Conservation (phyloP, 92 coral and sea anemone species). For the Siderastrea radians region DNA sequence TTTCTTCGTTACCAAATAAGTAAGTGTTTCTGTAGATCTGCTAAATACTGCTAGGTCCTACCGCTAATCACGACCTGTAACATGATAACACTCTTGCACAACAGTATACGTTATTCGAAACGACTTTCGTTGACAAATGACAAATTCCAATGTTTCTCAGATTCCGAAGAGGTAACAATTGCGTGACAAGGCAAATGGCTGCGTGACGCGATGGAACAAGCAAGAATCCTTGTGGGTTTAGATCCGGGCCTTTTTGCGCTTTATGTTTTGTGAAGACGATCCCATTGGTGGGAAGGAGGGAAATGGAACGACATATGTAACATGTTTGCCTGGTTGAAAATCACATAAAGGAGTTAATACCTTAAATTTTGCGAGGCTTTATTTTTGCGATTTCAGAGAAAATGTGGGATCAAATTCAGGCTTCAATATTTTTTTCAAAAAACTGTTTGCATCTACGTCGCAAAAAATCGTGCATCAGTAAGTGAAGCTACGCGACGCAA, state of each 20-base stretch:
- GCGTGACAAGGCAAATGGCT: background rate
- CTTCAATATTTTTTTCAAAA: no score
- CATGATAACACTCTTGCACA: background rate
- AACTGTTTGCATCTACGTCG: no score
- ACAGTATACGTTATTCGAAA: background rate
- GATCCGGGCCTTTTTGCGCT: background rate
- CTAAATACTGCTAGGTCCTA: background rate
- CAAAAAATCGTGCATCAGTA: no score
- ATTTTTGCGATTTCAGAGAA: no score
- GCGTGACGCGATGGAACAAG: background rate
- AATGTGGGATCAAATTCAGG: no score
- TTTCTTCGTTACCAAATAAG: background rate
- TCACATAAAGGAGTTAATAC: no score
- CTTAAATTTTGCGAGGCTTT: no score
- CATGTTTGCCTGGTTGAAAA: no score
- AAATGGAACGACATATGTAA: no score
- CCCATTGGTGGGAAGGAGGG: no score
- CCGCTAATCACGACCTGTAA: background rate
- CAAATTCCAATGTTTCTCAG: background rate
- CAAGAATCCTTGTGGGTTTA: background rate
- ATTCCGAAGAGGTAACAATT: background rate
- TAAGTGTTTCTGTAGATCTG: background rate
- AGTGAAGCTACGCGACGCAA: no score
- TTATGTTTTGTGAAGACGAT: background rate
- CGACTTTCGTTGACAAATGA: constrained; percentile 9